phyloP scores from a whole-genome alignment of 1,140 invertebrate species.

The Rhysida immarginata region DNA sequence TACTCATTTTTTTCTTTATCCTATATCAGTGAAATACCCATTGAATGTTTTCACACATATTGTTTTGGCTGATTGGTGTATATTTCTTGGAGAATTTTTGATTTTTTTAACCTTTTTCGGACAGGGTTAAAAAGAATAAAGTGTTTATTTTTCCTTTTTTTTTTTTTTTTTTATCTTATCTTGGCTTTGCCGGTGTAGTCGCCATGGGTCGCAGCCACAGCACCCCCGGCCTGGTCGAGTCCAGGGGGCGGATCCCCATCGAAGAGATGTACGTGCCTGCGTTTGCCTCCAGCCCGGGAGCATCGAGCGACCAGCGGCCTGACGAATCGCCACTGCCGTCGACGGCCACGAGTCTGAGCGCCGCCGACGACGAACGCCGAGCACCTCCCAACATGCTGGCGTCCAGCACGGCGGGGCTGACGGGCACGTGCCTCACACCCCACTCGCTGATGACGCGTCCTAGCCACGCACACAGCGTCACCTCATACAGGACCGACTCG shows the following conservation, averaged over 20 bases:
- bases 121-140: neutral
- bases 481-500: constrained; percentile 14
- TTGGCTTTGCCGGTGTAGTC: constrained; percentile 41
- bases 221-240: constrained; percentile 86
- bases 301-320: constrained; percentile 14
- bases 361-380: constrained; percentile 2
- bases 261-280: constrained; percentile 53
- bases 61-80: too few relatives aligned
- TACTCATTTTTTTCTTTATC: too few relatives aligned
- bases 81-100: neutral
- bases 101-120: neutral
- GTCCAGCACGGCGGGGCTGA: constrained; percentile 15
- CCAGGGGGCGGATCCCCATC: constrained; percentile 65
- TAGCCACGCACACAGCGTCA: constrained; percentile 18
- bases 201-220: constrained; percentile 86
- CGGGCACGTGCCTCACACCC: constrained; percentile 18
- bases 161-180: neutral
- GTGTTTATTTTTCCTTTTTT: neutral
- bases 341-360: constrained; percentile 14
- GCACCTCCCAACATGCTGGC: constrained; percentile 21
- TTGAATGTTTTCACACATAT: too few relatives aligned
- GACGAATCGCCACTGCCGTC: constrained; percentile 22
- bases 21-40: too few relatives aligned
- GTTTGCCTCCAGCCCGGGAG: constrained; percentile 19
- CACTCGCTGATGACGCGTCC: constrained; percentile 15